A percentile compares a stretch with the other conserved stretches of the same genome.
Evolutionary conservation across 1,140 invertebrate genomes (phyloP).

Genomic region (Bombus huntii): DNA sequence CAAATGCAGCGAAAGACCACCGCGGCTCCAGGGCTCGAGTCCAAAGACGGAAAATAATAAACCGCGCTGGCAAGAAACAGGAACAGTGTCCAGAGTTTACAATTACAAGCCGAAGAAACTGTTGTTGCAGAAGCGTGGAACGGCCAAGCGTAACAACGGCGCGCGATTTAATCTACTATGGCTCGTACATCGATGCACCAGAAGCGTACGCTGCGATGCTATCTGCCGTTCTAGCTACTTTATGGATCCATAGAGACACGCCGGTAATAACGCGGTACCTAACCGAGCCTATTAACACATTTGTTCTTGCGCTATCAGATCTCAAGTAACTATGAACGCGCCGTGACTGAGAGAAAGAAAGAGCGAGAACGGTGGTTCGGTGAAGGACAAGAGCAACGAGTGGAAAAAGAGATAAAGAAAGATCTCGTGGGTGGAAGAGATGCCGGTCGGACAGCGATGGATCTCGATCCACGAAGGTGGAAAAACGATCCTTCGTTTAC

Average conservation of each 20-base stretch:
- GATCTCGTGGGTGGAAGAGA: constrained; percentile 59
- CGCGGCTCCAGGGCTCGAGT: background rate
- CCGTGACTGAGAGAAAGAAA: constrained; percentile 2
- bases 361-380: too few relatives aligned
- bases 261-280: constrained; percentile 30
- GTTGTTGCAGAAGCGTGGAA: constrained; percentile 7
- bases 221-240: constrained; percentile 33
- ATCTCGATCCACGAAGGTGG: constrained; percentile 30
- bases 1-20: background rate
- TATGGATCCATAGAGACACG: constrained; percentile 53
- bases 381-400: background rate
- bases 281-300: constrained; percentile 63
- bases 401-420: background rate
- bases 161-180: constrained; percentile 35
- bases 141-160: background rate
- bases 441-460: constrained; percentile 31
- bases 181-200: constrained; percentile 37
- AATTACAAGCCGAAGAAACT: constrained; percentile 14
- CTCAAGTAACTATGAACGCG: constrained; percentile 16
- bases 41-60: background rate
- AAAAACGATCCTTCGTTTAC: constrained; percentile 48
- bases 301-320: constrained; percentile 61
- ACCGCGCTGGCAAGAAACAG: background rate
- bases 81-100: constrained; percentile 10
- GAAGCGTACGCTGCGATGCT: constrained; percentile 41